Percentiles rank a stretch among this genome's conserved stretches.
These are phyloP conservation scores for Pseudomyrmex cubaensis DNA, from an alignment of 1,140 invertebrate species.

Conservation along the genomic window DNA sequence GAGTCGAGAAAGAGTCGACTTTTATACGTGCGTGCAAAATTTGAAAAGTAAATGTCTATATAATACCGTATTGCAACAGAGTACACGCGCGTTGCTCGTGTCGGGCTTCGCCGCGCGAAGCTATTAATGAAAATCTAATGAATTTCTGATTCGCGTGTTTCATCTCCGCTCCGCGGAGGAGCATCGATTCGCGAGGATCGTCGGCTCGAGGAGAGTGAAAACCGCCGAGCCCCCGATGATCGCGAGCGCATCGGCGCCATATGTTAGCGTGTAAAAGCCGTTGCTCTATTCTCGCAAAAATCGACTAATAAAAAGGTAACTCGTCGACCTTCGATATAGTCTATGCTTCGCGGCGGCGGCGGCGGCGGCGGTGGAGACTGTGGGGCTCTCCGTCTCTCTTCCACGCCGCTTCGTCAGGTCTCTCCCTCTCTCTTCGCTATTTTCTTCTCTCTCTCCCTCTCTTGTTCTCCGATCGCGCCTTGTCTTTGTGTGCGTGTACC, in stretches of 20 bases:
- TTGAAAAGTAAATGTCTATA: not conserved
- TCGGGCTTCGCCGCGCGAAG: not conserved
- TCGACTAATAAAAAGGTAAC: slow-evolving; percentile 77
- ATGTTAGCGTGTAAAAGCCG: slow-evolving; percentile 73
- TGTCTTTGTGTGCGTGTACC: slow-evolving; percentile 42
- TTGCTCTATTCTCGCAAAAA: slow-evolving; percentile 76
- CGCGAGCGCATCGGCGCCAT: slow-evolving; percentile 68
- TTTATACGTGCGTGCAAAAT: no score
- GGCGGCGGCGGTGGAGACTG: no score
- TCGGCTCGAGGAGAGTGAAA: slow-evolving; percentile 58
- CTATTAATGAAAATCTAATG: not conserved
- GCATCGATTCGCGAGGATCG: slow-evolving; percentile 41
- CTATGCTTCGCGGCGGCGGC: slow-evolving; percentile 71
- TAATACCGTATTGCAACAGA: not conserved
- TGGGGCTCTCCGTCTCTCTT: slow-evolving; percentile 51
- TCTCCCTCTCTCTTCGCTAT: slow-evolving; percentile 13
- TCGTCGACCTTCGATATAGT: slow-evolving; percentile 82
- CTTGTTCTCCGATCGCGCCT: slow-evolving; percentile 37
- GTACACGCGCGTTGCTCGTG: not conserved
- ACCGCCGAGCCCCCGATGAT: slow-evolving; percentile 57
- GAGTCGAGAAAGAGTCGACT: no score
- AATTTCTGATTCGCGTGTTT: no score
- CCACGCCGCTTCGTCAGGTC: not conserved
- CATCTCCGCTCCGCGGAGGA: slow-evolving; percentile 22
- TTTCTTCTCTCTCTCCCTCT: slow-evolving; percentile 27